Conservation (phyloP, 2,797 vertebrate genomes). For the Alosa sapidissima region DNA sequence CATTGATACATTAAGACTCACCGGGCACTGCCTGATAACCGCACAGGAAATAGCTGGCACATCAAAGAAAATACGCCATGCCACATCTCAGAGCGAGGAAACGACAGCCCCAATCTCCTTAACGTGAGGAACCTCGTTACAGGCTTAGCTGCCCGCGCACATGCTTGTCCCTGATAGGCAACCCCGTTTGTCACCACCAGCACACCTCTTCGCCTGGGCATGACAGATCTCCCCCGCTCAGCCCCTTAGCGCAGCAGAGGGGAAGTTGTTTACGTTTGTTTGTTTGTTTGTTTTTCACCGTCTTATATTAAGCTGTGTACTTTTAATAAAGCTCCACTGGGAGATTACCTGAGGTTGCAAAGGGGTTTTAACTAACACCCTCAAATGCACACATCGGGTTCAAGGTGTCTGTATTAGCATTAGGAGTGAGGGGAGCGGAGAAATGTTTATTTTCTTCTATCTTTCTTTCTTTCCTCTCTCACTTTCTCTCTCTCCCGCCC, state of each 20-base stretch:
- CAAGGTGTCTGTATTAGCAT: background rate
- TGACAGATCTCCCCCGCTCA: background rate
- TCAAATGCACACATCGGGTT: background rate
- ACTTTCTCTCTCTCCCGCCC: background rate
- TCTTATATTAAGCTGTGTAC: background rate
- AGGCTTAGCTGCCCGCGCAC: background rate
- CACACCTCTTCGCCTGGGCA: background rate
- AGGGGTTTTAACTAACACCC: background rate
- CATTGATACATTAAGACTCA: constrained; percentile 7
- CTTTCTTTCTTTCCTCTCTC: background rate
- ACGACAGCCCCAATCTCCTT: constrained; percentile 5
- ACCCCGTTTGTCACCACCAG: background rate
- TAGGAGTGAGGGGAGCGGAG: background rate
- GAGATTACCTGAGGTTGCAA: background rate
- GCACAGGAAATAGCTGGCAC: background rate
- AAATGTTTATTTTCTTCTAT: background rate
- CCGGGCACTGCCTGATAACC: background rate
- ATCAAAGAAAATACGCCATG: background rate
- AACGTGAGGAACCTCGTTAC: background rate
- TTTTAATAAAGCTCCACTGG: background rate
- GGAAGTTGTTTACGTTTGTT: background rate
- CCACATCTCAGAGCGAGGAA: background rate
- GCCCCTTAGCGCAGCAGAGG: background rate
- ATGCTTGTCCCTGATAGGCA: background rate
- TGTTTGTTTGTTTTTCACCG: background rate